These are phyloP conservation scores for Dromiciops gliroides DNA, from an alignment of 2,113 vertebrate genomes.

Conservation along the genomic window DNA sequence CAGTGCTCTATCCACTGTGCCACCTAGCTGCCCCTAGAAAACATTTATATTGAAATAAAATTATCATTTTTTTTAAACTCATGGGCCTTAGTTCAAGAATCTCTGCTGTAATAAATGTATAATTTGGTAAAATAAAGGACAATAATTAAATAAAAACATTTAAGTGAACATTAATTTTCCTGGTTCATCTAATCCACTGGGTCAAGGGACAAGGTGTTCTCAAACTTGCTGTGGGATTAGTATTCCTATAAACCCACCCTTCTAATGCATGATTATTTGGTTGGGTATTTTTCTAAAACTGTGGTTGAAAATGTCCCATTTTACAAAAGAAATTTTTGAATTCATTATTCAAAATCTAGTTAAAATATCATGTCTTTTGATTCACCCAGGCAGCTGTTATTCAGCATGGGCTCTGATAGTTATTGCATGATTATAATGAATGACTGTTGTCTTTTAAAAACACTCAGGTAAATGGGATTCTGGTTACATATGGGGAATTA, in stretches of 20 bases:
- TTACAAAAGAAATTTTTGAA: neutral
- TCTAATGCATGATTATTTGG: neutral
- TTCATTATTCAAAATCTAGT: neutral
- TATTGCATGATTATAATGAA: neutral
- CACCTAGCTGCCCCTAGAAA: too few relatives aligned
- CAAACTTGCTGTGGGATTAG: neutral
- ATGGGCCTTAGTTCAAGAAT: neutral
- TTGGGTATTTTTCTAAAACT: conserved; percentile 8
- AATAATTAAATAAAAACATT: neutral
- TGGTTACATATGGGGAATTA: neutral
- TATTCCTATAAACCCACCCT: neutral
- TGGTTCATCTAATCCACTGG: neutral
- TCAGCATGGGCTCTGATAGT: neutral
- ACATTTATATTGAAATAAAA: neutral
- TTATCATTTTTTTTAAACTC: neutral
- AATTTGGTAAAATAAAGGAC: neutral
- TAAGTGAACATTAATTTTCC: neutral
- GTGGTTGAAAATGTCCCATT: neutral
- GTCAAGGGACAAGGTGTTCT: neutral
- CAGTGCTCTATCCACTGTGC: too few relatives aligned
- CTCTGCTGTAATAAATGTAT: neutral
- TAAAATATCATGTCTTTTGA: neutral
- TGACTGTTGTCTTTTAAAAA: conserved; percentile 3
- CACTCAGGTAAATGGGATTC: neutral
- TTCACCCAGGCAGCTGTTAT: neutral